These are phyloP conservation scores for Rhombomys opimus DNA, from an alignment of 2,113 vertebrate genomes.

Conservation along the genomic window DNA sequence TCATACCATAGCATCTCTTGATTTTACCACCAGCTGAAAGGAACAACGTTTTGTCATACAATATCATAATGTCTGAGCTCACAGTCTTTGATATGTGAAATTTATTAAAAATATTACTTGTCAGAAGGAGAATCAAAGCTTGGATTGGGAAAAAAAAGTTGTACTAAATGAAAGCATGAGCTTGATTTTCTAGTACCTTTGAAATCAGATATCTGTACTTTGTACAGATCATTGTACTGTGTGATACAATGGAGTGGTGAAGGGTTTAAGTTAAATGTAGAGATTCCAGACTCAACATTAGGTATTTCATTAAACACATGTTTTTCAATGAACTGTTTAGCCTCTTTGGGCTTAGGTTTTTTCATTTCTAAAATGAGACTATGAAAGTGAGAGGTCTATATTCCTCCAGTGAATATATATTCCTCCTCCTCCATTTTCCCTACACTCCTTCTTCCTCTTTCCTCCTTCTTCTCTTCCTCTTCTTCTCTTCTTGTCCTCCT, in stretches of 20 bases:
- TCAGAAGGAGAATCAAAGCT: neutral
- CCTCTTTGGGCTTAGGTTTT: neutral
- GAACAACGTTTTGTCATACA: neutral
- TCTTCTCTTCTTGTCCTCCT: neutral
- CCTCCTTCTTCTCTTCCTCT: neutral
- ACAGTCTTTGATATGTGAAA: neutral
- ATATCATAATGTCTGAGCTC: neutral
- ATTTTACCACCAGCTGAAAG: neutral
- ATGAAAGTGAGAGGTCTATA: neutral
- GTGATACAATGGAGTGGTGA: accelerated
- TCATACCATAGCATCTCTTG: neutral
- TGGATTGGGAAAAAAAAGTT: neutral
- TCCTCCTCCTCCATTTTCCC: neutral
- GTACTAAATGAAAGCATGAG: neutral
- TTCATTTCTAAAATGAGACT: neutral
- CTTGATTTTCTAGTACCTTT: neutral
- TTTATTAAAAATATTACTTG: neutral
- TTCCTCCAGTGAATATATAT: neutral
- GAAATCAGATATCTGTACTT: neutral
- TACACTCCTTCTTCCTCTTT: too few relatives aligned
- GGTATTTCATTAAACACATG: neutral
- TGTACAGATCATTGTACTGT: too few relatives aligned
- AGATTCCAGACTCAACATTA: neutral
- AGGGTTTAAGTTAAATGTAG: neutral
- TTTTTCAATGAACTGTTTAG: neutral